phyloP scores from a whole-genome alignment of 2,113 vertebrate genomes.

The Podarcis muralis region DNA sequence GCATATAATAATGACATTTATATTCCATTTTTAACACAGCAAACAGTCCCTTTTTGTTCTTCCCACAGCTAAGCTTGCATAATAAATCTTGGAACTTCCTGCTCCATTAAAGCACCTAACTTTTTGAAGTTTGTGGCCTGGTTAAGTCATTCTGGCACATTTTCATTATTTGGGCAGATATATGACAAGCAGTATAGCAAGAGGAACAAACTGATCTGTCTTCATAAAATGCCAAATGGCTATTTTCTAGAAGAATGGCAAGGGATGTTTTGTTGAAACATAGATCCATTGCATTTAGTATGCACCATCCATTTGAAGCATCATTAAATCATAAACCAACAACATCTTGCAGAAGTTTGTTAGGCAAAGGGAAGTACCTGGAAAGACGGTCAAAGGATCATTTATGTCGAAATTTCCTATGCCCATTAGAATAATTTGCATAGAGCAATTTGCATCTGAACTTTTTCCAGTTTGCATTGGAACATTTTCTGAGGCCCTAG shows the following conservation, averaged over 20 bases:
- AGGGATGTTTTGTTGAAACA: constrained; percentile 45
- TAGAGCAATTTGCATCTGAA: too few relatives aligned
- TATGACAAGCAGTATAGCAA: constrained; percentile 36
- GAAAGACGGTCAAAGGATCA: not conserved
- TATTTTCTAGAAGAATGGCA: constrained; percentile 54
- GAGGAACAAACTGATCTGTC: constrained; percentile 58
- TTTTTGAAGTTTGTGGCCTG: constrained; percentile 50
- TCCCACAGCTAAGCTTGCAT: not conserved
- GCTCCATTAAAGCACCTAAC: constrained; percentile 26
- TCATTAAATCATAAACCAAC: constrained; percentile 36
- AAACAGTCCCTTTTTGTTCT: constrained; percentile 7
- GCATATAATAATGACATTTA: not conserved
- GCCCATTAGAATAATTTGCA: too few relatives aligned
- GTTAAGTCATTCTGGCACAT: constrained; percentile 46
- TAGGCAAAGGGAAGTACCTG: not conserved
- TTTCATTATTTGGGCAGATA: constrained; percentile 51
- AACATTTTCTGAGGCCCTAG: too few relatives aligned
- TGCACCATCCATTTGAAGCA: constrained; percentile 30
- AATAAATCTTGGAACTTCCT: constrained; percentile 49
- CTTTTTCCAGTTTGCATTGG: too few relatives aligned
- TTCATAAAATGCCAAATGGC: constrained; percentile 52
- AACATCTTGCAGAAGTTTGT: not conserved
- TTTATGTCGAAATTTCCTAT: not conserved
- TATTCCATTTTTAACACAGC: constrained; percentile 30
- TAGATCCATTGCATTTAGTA: not conserved